These are phyloP conservation scores for Mechanitis mazaeus DNA, from an alignment of 2,888 invertebrate species.

Conservation along the genomic window DNA sequence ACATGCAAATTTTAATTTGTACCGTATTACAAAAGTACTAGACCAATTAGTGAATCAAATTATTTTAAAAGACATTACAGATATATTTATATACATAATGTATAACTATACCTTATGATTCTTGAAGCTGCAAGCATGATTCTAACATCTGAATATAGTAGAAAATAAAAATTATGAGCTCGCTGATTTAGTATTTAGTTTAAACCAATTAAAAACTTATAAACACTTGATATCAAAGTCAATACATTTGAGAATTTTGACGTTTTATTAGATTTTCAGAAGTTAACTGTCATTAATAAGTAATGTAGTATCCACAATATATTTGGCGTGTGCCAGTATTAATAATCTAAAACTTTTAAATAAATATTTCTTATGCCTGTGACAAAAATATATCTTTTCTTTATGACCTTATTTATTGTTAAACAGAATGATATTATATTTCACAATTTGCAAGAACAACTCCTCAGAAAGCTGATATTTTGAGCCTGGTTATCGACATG, in stretches of 20 bases:
- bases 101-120: conserved; percentile 16
- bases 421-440: too few species aligned
- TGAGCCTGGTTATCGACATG: too few species aligned
- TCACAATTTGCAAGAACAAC: too few species aligned
- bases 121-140: conserved; percentile 21
- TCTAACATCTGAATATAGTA: not conserved
- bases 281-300: not conserved
- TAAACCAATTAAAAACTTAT: not conserved
- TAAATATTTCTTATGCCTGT: too few species aligned
- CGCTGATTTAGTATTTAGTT: not conserved
- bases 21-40: not conserved
- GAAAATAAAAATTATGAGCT: not conserved
- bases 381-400: too few species aligned
- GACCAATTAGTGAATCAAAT: not conserved
- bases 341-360: not conserved
- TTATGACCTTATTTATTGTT: too few species aligned
- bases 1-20: not conserved
- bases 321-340: not conserved
- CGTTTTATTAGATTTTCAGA: not conserved
- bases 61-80: not conserved
- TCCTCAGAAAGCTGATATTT: too few species aligned
- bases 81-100: too few species aligned
- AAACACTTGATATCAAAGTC: not conserved
- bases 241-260: conserved; percentile 1
- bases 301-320: not conserved